Conservation (phyloP, 2,797 vertebrate genomes). For the Cuculus canorus region DNA sequence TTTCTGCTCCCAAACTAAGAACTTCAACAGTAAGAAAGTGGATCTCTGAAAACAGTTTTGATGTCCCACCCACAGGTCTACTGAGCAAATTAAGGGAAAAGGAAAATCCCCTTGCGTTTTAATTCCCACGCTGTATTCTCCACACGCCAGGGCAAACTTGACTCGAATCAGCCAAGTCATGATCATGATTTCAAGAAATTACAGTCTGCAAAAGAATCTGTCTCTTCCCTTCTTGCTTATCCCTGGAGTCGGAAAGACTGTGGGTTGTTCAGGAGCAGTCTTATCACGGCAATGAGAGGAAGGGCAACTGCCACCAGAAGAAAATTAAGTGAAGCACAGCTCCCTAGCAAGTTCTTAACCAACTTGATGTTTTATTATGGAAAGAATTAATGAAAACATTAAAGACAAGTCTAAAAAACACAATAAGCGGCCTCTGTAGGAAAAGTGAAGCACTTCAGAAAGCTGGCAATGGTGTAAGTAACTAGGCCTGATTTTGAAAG, state of each 20-base stretch:
- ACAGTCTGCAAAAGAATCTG: background rate
- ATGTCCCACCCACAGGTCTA: background rate
- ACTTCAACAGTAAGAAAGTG: background rate
- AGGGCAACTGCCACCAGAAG: background rate
- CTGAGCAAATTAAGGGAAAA: background rate
- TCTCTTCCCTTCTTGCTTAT: background rate
- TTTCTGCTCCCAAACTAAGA: slow-evolving; percentile 6
- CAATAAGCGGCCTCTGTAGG: background rate
- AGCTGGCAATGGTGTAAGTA: background rate
- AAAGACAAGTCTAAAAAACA: background rate
- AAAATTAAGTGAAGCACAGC: background rate
- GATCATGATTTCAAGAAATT: background rate
- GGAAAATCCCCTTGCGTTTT: background rate
- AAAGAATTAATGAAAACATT: background rate
- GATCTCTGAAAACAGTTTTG: background rate
- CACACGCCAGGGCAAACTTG: background rate
- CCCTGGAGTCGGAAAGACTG: background rate
- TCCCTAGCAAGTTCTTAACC: background rate
- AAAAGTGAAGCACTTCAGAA: background rate
- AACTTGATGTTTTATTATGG: background rate
- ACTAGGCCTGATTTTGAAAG: background rate
- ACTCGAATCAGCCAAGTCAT: background rate
- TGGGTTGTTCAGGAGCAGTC: background rate
- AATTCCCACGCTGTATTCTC: background rate
- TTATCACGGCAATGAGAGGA: background rate